Conservation (phyloP, 1,140 invertebrate genomes). For the Nasonia giraulti region DNA sequence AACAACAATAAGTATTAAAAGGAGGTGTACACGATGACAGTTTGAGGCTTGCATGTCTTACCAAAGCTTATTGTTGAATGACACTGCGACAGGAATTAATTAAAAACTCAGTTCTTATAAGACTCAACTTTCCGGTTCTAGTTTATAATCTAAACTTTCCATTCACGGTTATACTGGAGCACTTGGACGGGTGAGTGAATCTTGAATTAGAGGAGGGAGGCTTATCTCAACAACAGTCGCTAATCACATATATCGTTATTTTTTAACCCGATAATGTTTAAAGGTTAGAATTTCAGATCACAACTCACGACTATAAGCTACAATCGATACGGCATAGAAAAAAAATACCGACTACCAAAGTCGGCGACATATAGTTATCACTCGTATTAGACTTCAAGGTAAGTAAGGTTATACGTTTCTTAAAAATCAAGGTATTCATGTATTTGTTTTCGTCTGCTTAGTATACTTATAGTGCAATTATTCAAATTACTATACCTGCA, state of each 20-base stretch:
- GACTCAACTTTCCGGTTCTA: neutral
- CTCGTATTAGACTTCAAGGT: neutral
- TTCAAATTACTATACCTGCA: neutral
- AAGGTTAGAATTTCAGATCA: neutral
- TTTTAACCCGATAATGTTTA: neutral
- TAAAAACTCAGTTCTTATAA: too few species aligned
- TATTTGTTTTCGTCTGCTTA: neutral
- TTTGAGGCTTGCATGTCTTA: too few species aligned
- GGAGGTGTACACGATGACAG: too few species aligned
- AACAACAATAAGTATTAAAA: neutral
- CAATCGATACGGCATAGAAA: neutral
- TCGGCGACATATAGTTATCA: neutral
- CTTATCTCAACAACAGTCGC: neutral
- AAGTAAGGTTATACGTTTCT: neutral
- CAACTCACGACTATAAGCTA: neutral
- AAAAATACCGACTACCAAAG: neutral
- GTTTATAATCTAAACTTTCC: neutral
- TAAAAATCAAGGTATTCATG: neutral
- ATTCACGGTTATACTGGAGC: neutral
- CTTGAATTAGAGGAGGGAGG: neutral
- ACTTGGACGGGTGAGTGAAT: neutral
- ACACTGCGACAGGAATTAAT: too few species aligned
- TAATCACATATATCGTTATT: neutral
- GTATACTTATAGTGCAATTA: neutral
- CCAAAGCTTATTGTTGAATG: too few species aligned